Evolutionary conservation across 2,113 vertebrate species (phyloP), one percentile per base, ranked within the genome.

Genomic region (Gnathonemus echidnorhynchus): DNA sequence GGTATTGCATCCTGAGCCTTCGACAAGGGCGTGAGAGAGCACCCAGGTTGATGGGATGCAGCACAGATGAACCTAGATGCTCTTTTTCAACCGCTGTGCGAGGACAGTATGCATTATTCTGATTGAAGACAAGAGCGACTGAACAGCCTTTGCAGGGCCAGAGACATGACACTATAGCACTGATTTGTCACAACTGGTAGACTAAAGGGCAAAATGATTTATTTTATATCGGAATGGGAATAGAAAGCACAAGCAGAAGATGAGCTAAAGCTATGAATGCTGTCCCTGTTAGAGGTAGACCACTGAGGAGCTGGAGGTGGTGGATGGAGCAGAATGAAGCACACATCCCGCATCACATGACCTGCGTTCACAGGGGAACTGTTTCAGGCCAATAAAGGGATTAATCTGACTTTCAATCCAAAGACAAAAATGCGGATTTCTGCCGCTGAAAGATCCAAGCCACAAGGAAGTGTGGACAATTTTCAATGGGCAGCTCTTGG

Each of bases 401-500:
- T 97, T 96, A 97, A 96, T 96, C 94, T 93, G 94, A 93, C 95
- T 97, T 95, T 96, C 94, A 96, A 95, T 93, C 90, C 88, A 92
- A 93, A 95, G 92, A 96, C 93, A 96, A 97, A 96, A 94, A 90
- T 91, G 90, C 91, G 70, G 77, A 93, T 94, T 92, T 94, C 92
- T 94, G 91, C 90, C 91, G 92, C 94, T 92, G 92, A 92, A 94
- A 94, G 86, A 94, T 93, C 94, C 91, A 91, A 94, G 93, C 87
- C 89, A 93, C 92, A 93, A 95, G 93, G 90, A 89, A 91, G 92
- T 70, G 90, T 92, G 94, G 91, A 90, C 88, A 91, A 89, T 91
- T 89, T 87, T 93, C 90, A 92, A 31, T 89, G 92, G 89, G 89
- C 87, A 90, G 85, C 91, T 91, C 90, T 92, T 94, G 92, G 93